phyloP scores from a whole-genome alignment of 1,140 invertebrate genomes.

The Euglossa dilemma region DNA sequence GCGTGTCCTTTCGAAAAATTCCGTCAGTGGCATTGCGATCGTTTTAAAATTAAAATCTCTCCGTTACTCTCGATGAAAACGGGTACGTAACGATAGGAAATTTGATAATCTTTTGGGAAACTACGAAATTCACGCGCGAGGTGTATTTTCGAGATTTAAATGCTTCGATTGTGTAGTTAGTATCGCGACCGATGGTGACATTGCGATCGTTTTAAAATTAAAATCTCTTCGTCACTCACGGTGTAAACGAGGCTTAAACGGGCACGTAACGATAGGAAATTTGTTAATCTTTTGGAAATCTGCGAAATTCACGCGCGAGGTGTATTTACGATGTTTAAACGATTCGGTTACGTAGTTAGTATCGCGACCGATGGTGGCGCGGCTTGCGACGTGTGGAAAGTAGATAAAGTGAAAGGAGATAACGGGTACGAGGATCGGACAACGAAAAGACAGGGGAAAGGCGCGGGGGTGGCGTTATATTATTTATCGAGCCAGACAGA shows the following conservation, averaged over 20 bases:
- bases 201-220: too few species aligned
- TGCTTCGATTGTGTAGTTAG: background rate
- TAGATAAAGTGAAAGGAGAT: background rate
- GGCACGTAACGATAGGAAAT: too few species aligned
- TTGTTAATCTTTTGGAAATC: too few species aligned
- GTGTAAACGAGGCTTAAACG: too few species aligned
- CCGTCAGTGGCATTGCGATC: too few species aligned
- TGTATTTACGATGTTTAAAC: background rate
- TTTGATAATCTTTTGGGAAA: too few species aligned
- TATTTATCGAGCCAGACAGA: constrained; percentile 33
- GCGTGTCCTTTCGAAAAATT: too few species aligned
- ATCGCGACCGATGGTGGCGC: background rate
- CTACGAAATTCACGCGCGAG: too few species aligned
- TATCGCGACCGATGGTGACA: background rate
- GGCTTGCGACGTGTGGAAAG: background rate
- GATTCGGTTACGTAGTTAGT: background rate
- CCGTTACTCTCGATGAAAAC: too few species aligned
- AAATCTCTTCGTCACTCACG: too few species aligned
- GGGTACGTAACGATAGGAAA: too few species aligned
- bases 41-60: too few species aligned
- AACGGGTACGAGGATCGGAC: background rate
- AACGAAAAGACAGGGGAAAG: background rate
- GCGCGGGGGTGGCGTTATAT: constrained; percentile 15
- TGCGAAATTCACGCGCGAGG: background rate
- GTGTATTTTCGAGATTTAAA: background rate